These are phyloP conservation scores for Pherbina coryleti DNA, from an alignment of 2,888 invertebrate genomes.

Conservation along the genomic window DNA sequence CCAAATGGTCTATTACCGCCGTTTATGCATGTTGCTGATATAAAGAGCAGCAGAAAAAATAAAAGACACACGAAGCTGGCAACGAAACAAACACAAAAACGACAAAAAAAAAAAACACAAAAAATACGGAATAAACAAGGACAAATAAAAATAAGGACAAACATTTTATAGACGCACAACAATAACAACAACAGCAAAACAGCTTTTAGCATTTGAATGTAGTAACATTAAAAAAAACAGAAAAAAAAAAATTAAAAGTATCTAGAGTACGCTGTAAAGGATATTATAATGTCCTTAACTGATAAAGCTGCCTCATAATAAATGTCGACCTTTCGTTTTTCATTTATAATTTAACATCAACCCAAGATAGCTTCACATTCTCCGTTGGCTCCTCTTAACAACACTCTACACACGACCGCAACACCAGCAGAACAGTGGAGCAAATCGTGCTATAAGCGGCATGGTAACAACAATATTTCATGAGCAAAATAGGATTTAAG, in stretches of 20 bases:
- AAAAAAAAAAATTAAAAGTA: neutral
- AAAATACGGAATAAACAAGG: neutral
- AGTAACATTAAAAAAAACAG: no score
- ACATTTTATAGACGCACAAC: neutral
- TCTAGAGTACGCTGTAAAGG: slow-evolving; percentile 44
- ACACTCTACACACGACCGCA: neutral
- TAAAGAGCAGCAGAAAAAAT: neutral
- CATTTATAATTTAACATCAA: slow-evolving; percentile 62
- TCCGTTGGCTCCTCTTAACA: neutral
- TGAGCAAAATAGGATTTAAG: neutral
- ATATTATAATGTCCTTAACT: slow-evolving; percentile 66
- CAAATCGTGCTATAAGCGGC: neutral
- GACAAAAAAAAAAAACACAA: neutral
- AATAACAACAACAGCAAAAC: neutral
- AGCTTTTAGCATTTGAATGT: neutral
- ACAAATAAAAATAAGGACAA: neutral
- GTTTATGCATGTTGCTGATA: slow-evolving; percentile 11
- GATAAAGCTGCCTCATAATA: slow-evolving; percentile 68
- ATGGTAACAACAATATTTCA: neutral
- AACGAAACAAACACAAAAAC: neutral
- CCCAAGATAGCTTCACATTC: neutral
- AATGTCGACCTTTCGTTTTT: slow-evolving; percentile 70
- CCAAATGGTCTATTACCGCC: slow-evolving; percentile 9
- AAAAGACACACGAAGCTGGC: neutral
- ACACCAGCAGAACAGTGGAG: neutral